Base-by-base conservation (phyloP, 2,797 vertebrate species). In the Lutjanus campechanus region DNA sequence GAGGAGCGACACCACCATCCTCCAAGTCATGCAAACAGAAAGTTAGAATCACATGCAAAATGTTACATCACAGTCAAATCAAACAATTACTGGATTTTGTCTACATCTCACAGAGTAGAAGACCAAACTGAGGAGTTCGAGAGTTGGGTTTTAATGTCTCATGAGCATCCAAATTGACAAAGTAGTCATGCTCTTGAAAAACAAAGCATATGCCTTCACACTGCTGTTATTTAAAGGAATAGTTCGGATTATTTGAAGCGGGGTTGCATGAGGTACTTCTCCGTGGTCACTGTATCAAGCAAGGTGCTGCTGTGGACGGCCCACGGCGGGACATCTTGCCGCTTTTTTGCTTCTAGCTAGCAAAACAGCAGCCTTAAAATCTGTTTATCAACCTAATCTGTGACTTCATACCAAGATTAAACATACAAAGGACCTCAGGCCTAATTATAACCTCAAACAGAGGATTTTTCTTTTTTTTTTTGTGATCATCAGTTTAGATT, bases 111-210 rank as follows among this genome's bases (percentile, higher is more conserved):
- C 69, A 76, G 83, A 85, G 82, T 56, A 62, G 58, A 82, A 63
- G 51, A 85, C 79, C 36, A 75, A 84, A 76, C 68, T 53, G 25
- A 77, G 54, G 1, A 54, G 13, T 46, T 16, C 8, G 13, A 22
- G 8, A 67, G 19, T 61, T 66, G 8, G 19, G 11, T 81, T 79
- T 73, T 41, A 61, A 44, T 50, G 40, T 60, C 13, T 58, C 9
- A 65, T 16, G 44, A 76, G 63, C 60, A 64, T 65, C 62, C 69
- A 79, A 85, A 76, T 47, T 44, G n/a, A 79, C 13, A 59, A 70
- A 79, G 67, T 46, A 53, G 51, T 76, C 91, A 91, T 92, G 90
- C 93, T 83, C 74, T 72, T 68, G 17, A 79, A 88, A 86, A 81
- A 47, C 56, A 82, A 36, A 91, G 76, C 73, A 60, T 51, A 46